phyloP scores from a whole-genome alignment of 1,140 invertebrate genomes.

The Drosophila nebulosa region DNA sequence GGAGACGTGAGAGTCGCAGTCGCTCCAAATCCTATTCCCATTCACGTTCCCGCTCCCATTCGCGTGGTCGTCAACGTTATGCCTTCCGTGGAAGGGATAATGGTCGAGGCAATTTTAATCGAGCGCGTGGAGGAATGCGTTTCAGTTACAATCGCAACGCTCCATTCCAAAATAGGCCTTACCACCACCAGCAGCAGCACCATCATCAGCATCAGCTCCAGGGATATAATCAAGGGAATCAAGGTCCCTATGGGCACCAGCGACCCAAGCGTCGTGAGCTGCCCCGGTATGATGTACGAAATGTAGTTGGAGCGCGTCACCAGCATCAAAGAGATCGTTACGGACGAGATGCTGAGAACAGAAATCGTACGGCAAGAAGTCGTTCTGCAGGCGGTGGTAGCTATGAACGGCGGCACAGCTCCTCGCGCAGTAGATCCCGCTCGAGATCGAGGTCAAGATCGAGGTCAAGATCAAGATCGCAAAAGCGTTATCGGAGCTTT shows the following conservation, averaged over 20 bases:
- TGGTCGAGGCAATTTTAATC: conserved; percentile 15
- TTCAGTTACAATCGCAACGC: conserved; percentile 51
- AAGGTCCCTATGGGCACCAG: conserved; percentile 65
- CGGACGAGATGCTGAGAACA: conserved; percentile 85
- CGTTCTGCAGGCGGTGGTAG: conserved; percentile 51
- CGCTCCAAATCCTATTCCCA: conserved; percentile 57
- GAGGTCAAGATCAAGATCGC: conserved; percentile 55
- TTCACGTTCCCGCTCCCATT: conserved; percentile 38
- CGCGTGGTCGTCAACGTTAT: conserved; percentile 19
- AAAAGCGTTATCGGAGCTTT: conserved; percentile 63
- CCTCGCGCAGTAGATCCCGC: conserved; percentile 47
- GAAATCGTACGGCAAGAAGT: conserved; percentile 79
- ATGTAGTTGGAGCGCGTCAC: conserved; percentile 85
- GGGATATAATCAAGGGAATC: conserved; percentile 15
- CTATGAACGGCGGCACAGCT: conserved; percentile 36
- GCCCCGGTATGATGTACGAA: conserved; percentile 90
- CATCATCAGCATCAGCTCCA: conserved; percentile 2
- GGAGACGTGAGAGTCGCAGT: conserved; percentile 35
- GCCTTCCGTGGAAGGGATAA: conserved; percentile 32
- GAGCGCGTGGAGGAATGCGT: conserved; percentile 39
- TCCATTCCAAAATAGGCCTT: conserved; percentile 39
- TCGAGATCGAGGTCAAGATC: conserved; percentile 27
- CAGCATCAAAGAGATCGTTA: conserved; percentile 89
- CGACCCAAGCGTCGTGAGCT: conserved; percentile 90
- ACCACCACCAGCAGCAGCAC: conserved; percentile 10